Percentiles rank a stretch among this genome's conserved stretches.
Conservation (phyloP, 1,140 invertebrate species). For the Leptoteleia sp. region DNA sequence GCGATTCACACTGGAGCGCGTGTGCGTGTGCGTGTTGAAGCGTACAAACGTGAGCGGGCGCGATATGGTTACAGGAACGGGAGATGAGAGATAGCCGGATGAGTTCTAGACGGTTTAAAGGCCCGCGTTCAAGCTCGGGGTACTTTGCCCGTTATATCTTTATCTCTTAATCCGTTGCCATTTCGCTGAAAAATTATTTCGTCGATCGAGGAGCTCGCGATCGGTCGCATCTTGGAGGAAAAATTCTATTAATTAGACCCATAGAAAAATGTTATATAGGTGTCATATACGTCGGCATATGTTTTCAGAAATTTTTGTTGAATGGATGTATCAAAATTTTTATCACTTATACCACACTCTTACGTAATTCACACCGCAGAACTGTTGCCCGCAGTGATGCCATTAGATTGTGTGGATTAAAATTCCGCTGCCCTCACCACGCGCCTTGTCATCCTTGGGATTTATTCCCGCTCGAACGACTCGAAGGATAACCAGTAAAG, state of each 20-base stretch:
- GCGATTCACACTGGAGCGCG: slow-evolving; percentile 3
- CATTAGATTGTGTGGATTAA: too few species aligned
- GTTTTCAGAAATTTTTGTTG: too few species aligned
- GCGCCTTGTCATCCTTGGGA: slow-evolving; percentile 51
- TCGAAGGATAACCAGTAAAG: too few species aligned
- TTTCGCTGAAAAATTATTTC: slow-evolving; percentile 35
- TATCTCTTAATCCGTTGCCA: slow-evolving; percentile 24
- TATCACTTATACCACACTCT: slow-evolving; percentile 71
- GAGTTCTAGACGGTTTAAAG: slow-evolving; percentile 70
- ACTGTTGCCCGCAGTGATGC: slow-evolving; percentile 60
- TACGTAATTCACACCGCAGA: slow-evolving; percentile 72
- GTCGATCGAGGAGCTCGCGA: too few species aligned
- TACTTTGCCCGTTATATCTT: slow-evolving; percentile 39
- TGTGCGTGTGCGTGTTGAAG: neutral
- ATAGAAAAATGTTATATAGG: too few species aligned
- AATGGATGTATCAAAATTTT: slow-evolving; percentile 77
- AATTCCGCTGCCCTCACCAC: slow-evolving; percentile 15
- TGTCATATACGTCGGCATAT: too few species aligned
- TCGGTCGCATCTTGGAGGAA: too few species aligned
- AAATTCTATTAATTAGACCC: too few species aligned
- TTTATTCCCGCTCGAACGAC: slow-evolving; percentile 33
- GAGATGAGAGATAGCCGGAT: slow-evolving; percentile 65
- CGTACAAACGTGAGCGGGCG: slow-evolving; percentile 13
- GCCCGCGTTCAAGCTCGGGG: slow-evolving; percentile 51
- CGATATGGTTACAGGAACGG: slow-evolving; percentile 62